These are phyloP conservation scores for Brenthis ino DNA, from an alignment of 2,888 invertebrate genomes.

Conservation along the genomic window DNA sequence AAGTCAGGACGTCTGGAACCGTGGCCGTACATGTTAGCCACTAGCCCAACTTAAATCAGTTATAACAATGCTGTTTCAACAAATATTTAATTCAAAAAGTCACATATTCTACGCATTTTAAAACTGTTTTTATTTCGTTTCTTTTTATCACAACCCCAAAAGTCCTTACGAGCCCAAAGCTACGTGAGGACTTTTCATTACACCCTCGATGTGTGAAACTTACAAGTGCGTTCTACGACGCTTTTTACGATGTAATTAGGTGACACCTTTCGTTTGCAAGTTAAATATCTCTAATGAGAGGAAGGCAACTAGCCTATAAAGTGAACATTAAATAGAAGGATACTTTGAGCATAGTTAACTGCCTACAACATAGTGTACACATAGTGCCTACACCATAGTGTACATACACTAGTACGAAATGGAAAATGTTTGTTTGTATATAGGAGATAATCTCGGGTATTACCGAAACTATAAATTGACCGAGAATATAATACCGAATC, in stretches of 20 bases:
- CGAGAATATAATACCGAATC: too few species aligned
- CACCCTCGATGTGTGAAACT: conserved; percentile 29
- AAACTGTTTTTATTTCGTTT: conserved; percentile 1
- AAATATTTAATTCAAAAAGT: background rate
- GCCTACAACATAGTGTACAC: too few species aligned
- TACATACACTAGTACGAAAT: too few species aligned
- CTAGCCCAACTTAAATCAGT: background rate
- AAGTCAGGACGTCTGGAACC: too few species aligned
- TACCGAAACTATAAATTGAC: too few species aligned
- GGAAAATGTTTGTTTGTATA: too few species aligned
- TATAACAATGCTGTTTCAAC: background rate
- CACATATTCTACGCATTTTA: background rate
- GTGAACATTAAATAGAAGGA: too few species aligned
- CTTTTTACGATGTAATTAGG: conserved; percentile 37
- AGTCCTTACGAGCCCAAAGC: conserved; percentile 2
- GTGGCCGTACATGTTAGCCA: too few species aligned
- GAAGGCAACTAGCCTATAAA: background rate
- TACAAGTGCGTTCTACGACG: conserved; percentile 31
- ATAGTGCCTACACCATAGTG: too few species aligned
- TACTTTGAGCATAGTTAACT: too few species aligned
- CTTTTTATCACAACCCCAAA: conserved; percentile 8
- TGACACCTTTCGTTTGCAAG: conserved; percentile 29
- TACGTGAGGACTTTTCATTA: conserved; percentile 26
- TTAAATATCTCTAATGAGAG: conserved; percentile 7
- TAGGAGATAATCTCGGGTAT: too few species aligned